Percentiles rank a stretch among this genome's conserved stretches.
Conservation (phyloP, 2,113 vertebrate species). For the Galemys pyrenaicus region DNA sequence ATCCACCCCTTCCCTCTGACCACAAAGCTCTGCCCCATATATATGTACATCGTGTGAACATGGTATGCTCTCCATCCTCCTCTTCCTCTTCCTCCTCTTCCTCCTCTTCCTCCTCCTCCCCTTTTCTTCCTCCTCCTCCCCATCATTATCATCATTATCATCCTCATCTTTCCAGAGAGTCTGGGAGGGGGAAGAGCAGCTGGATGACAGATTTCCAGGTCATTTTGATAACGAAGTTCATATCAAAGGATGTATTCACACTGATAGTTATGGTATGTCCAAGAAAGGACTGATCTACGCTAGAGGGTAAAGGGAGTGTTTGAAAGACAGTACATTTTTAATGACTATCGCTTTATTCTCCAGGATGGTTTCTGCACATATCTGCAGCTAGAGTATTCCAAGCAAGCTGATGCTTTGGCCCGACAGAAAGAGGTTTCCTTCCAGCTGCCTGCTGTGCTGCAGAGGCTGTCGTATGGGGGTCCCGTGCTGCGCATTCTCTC, state of each 20-base stretch:
- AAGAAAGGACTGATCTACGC: not conserved
- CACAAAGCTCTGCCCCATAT: not conserved
- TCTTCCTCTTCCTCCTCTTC: too few species aligned
- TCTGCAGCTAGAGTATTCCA: conserved; percentile 85
- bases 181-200: not conserved
- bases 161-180: not conserved
- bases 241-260: not conserved
- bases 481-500: conserved; percentile 82
- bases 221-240: not conserved
- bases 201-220: not conserved
- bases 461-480: conserved; percentile 72
- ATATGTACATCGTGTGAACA: not conserved
- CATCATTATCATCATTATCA: not conserved
- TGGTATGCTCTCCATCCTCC: not conserved
- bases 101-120: too few species aligned
- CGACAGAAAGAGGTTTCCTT: conserved; percentile 83
- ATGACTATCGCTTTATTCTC: conserved; percentile 7
- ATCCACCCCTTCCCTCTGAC: not conserved
- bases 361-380: conserved; percentile 88
- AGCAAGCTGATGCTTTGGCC: conserved; percentile 79
- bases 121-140: too few species aligned
- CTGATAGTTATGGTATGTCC: not conserved
- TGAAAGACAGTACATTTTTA: not conserved
- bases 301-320: not conserved
- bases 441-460: conserved; percentile 83